These are phyloP conservation scores for Notodromas monacha DNA, from an alignment of 2,888 invertebrate genomes.

Conservation along the genomic window DNA sequence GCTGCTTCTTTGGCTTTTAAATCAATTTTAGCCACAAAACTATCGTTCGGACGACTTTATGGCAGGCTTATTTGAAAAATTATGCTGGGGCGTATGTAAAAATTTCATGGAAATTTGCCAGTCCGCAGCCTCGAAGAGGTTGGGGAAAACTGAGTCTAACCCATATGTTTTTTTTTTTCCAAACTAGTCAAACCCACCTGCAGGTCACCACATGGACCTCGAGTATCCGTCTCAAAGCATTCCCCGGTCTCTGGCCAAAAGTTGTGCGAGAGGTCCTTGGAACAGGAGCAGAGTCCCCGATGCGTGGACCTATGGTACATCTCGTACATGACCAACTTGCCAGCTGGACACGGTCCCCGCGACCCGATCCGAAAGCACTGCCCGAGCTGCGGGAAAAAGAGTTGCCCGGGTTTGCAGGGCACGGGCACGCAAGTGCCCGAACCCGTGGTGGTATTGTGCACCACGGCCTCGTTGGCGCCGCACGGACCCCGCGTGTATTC, in stretches of 20 bases:
- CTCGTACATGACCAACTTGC: constrained; percentile 45
- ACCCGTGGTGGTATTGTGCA: constrained; percentile 6
- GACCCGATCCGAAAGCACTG: constrained; percentile 44
- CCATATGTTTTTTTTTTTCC: too few species aligned
- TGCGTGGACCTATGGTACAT: constrained; percentile 47
- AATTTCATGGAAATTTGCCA: too few species aligned
- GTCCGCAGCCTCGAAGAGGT: too few species aligned
- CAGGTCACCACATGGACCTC: constrained; percentile 11
- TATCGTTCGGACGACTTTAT: too few species aligned
- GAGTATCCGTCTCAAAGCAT: constrained; percentile 11
- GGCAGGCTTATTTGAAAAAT: too few species aligned
- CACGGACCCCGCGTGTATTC: constrained; percentile 49
- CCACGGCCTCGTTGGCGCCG: constrained; percentile 12
- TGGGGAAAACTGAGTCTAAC: too few species aligned
- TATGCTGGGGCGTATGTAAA: too few species aligned
- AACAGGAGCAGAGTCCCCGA: constrained; percentile 43
- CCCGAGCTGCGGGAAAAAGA: constrained; percentile 34
- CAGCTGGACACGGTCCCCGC: constrained; percentile 34
- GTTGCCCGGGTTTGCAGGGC: constrained; percentile 20
- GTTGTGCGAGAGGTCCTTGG: constrained; percentile 10
- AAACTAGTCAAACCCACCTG: too few species aligned
- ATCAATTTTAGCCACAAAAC: too few species aligned
- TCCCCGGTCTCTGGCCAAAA: constrained; percentile 10
- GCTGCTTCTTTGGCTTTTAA: too few species aligned
- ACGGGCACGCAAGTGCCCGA: not conserved